phyloP scores from a whole-genome alignment of 1,140 invertebrate genomes.

The Zaprionus taronus region DNA sequence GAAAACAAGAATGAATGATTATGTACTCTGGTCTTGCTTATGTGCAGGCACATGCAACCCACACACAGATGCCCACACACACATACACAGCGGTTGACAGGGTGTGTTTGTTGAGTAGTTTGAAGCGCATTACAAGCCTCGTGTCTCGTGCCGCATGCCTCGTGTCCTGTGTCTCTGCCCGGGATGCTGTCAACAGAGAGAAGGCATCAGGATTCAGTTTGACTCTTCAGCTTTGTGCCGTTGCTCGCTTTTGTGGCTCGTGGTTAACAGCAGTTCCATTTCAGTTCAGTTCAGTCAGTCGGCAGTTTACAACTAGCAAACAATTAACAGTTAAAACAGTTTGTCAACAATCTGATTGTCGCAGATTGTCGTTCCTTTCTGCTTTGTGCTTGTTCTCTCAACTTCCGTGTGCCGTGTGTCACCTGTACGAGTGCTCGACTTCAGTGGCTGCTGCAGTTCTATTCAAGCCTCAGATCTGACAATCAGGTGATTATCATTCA shows the following conservation, averaged over 20 bases:
- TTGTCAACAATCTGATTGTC: conserved; percentile 19
- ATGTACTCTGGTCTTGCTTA: conserved; percentile 38
- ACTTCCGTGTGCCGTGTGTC: conserved; percentile 1
- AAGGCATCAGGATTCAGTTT: conserved; percentile 60
- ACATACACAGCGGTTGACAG: conserved; percentile 6
- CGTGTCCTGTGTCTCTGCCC: conserved; percentile 10
- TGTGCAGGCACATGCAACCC: conserved; percentile 15
- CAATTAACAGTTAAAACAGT: conserved; percentile 13
- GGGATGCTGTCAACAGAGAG: conserved; percentile 47
- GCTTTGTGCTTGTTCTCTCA: not conserved
- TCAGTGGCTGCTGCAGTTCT: not conserved
- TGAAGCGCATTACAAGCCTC: conserved; percentile 21
- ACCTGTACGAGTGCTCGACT: conserved; percentile 9
- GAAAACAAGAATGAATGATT: conserved; percentile 14
- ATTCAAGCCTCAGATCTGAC: not conserved
- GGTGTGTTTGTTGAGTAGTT: conserved; percentile 32
- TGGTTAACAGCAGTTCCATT: conserved; percentile 36
- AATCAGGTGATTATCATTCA: conserved; percentile 20
- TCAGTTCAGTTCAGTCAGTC: conserved; percentile 42
- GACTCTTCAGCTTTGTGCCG: conserved; percentile 60
- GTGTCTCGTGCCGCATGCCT: not conserved
- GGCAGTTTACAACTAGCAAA: not conserved
- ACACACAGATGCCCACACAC: conserved; percentile 11
- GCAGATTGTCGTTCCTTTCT: conserved; percentile 18
- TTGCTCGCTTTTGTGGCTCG: conserved; percentile 63